Evolutionary conservation across 2,797 vertebrate species (phyloP).

Genomic region (Mus caroli): DNA sequence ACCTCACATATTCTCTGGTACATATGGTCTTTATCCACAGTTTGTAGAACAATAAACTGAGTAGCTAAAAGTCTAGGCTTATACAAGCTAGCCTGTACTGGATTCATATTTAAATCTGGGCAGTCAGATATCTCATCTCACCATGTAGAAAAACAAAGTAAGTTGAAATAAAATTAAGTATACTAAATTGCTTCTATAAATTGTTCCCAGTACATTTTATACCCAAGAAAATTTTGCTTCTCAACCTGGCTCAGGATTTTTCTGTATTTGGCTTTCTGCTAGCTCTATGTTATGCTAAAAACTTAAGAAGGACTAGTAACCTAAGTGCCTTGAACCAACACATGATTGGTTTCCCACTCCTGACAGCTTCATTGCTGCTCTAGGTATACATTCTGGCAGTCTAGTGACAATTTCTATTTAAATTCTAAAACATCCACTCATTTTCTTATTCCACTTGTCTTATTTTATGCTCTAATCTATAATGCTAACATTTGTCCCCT

Average conservation of each 20-base stretch:
- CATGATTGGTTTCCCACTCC: constrained; percentile 13
- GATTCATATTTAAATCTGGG: background rate
- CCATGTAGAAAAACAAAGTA: background rate
- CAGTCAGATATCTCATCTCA: background rate
- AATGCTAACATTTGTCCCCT: background rate
- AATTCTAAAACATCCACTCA: constrained; percentile 6
- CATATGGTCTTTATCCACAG: background rate
- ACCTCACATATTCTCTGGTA: background rate
- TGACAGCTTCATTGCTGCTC: background rate
- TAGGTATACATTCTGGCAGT: background rate
- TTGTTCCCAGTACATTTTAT: background rate
- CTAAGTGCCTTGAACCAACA: background rate
- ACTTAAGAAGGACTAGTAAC: background rate
- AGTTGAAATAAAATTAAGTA: background rate
- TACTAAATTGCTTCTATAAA: background rate
- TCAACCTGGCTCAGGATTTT: background rate
- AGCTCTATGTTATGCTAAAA: background rate
- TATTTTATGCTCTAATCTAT: background rate
- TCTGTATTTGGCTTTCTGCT: background rate
- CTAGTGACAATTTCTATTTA: background rate
- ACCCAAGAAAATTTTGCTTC: background rate
- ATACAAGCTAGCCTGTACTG: background rate
- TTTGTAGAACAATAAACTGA: background rate
- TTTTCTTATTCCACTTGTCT: background rate
- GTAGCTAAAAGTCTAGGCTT: background rate